phyloP scores from a whole-genome alignment of 2,113 vertebrate genomes.

The Pampusana beccarii region DNA sequence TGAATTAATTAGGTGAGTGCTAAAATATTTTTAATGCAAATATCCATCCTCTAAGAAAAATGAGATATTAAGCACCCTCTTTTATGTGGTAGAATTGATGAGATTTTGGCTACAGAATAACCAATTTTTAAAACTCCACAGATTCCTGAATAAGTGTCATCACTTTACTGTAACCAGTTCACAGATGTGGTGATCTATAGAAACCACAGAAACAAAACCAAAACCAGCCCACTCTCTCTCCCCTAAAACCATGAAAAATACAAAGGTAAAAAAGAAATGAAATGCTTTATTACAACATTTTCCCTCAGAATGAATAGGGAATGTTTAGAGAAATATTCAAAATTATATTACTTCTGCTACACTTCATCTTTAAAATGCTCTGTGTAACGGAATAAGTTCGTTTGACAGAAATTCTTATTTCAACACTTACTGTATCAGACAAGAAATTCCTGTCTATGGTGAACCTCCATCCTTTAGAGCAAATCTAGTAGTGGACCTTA shows the following conservation, averaged over 20 bases:
- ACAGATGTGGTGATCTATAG: background rate
- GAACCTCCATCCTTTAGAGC: background rate
- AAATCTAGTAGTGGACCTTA: background rate
- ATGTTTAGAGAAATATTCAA: slow-evolving; percentile 7
- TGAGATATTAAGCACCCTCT: background rate
- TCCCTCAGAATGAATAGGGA: background rate
- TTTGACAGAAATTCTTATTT: slow-evolving; percentile 29
- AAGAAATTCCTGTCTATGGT: background rate
- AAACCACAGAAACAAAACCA: background rate
- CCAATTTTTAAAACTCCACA: background rate
- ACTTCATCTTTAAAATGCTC: background rate
- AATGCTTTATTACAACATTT: background rate
- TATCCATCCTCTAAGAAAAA: background rate
- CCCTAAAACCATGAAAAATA: background rate
- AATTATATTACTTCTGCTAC: slow-evolving; percentile 23
- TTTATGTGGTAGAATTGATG: background rate
- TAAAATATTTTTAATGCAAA: background rate
- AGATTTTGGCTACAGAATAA: background rate
- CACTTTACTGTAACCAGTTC: background rate
- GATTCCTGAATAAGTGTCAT: background rate
- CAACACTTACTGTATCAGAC: background rate
- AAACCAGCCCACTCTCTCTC: background rate
- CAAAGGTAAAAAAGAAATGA: background rate
- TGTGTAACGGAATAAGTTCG: background rate
- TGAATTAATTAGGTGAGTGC: background rate